Conservation (phyloP, 2,888 invertebrate species). For the Neoitamus cyanurus region DNA sequence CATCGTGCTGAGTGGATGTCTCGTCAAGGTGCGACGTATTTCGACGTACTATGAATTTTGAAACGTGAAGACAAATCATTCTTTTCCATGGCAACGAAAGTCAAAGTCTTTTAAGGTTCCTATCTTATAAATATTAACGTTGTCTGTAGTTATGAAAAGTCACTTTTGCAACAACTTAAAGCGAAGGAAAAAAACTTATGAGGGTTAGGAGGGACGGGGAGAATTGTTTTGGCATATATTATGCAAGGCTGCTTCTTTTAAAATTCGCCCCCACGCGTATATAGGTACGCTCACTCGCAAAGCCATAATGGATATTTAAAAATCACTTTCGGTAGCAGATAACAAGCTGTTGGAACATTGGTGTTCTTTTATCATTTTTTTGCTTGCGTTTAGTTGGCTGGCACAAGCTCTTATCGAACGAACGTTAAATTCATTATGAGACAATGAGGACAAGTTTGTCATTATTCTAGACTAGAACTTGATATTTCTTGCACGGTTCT, state of each 20-base stretch:
- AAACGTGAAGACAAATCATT: not conserved
- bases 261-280: not conserved
- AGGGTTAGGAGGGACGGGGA: no score
- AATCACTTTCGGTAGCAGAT: constrained; percentile 39
- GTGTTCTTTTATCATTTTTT: not conserved
- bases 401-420: constrained; percentile 13
- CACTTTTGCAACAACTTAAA: not conserved
- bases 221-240: not conserved
- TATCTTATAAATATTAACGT: constrained; percentile 31
- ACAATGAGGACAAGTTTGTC: not conserved
- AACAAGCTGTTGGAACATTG: constrained; percentile 13
- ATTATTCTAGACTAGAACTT: not conserved
- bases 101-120: constrained; percentile 3
- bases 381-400: not conserved
- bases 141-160: not conserved
- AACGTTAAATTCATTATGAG: constrained; percentile 33
- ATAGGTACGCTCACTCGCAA: not conserved
- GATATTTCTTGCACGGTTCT: not conserved
- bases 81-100: not conserved
- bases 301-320: constrained; percentile 36
- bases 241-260: not conserved
- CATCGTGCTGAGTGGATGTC: not conserved
- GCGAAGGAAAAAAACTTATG: not conserved
- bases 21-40: not conserved
- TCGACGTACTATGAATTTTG: not conserved